Evolutionary conservation across 2,797 vertebrate genomes (phyloP), one percentile per base, ranked within the genome.

Genomic region (Fistularia commersonii): DNA sequence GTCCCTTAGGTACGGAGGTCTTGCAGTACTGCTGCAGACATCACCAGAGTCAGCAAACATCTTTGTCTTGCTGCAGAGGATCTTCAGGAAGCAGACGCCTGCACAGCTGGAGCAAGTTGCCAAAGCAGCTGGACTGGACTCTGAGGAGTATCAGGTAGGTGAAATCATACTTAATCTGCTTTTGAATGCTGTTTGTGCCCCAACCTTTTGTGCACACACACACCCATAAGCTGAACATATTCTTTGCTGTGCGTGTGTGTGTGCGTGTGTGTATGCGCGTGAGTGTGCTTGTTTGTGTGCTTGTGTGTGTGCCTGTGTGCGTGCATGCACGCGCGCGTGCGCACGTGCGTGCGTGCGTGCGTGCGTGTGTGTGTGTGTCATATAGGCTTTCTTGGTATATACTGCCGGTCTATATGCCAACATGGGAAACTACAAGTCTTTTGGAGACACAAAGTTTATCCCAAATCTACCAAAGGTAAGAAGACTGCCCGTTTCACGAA

Each of bases 381-480:
- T 67, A 8, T 56, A 96, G 94, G 94, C 93, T 0, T 91, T 96
- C 70, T 82, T 97, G 69, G 94, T 96, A 35, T 97, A 95, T 60
- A 77, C 93, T 31, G 93, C 94, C 0, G 94, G 93, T 8, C 70
- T 96, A 51, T 97, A 93, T 73, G 91, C 93, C 83, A 97, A 97
- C 81, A 97, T 96, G 94, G 95, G 95, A 51, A 97, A 97, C 87
- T 97, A 97, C 81, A 97, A 97, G 68, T 97, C 95, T 23, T 96
- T 97, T 6, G 94, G 95, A 8, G 95, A 97, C 83, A 95, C 94
- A 34, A 97, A 97, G 78, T 97, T 97, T 72, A 87, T 97, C 49
- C 95, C 95, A 58, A 96, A 93, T 73, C 69, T 97, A 12, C 89
- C 93, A 7, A 92, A 93, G 92, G 95, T 95, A 69, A 87, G 77